A percentile compares a stretch with the other conserved stretches of the same genome.
Evolutionary conservation across 2,888 invertebrate genomes (phyloP).

Genomic region (Parthenolecanium corni): DNA sequence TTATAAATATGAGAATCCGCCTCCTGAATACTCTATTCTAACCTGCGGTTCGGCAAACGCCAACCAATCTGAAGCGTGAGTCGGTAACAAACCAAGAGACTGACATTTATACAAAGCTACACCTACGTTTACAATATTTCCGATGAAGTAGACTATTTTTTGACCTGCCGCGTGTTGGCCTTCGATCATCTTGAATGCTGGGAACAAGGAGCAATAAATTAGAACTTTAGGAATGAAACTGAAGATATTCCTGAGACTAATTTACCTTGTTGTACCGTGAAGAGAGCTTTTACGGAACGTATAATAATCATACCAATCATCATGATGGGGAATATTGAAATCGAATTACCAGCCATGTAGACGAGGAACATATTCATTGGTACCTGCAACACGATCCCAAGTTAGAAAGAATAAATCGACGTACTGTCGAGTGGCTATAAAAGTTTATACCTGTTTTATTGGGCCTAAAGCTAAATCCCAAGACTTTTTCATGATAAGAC

Average conservation of each 20-base stretch:
- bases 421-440: too few relatives aligned
- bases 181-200: slow-evolving; percentile 84
- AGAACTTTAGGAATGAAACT: neutral
- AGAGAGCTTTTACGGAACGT: slow-evolving; percentile 87
- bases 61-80: slow-evolving; percentile 95
- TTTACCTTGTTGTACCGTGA: slow-evolving; percentile 53
- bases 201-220: neutral
- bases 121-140: slow-evolving; percentile 81
- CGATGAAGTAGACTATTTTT: slow-evolving; percentile 84
- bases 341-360: slow-evolving; percentile 99
- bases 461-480: slow-evolving; percentile 96
- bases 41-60: slow-evolving; percentile 89
- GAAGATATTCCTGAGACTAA: slow-evolving; percentile 13
- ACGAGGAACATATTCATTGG: slow-evolving; percentile 99
- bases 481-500: slow-evolving; percentile 81
- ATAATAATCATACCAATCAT: slow-evolving; percentile 99
- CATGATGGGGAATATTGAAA: slow-evolving; percentile 99
- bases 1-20: slow-evolving; percentile 57
- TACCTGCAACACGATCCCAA: too few relatives aligned
- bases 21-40: slow-evolving; percentile 73
- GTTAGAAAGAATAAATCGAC: too few relatives aligned
- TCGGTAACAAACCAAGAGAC: slow-evolving; percentile 92
- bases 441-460: slow-evolving; percentile 72
- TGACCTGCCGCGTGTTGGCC: slow-evolving; percentile 81
- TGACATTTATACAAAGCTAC: slow-evolving; percentile 94